phyloP scores from a whole-genome alignment of 2,113 vertebrate species.

The Tragelaphus imberbis region DNA sequence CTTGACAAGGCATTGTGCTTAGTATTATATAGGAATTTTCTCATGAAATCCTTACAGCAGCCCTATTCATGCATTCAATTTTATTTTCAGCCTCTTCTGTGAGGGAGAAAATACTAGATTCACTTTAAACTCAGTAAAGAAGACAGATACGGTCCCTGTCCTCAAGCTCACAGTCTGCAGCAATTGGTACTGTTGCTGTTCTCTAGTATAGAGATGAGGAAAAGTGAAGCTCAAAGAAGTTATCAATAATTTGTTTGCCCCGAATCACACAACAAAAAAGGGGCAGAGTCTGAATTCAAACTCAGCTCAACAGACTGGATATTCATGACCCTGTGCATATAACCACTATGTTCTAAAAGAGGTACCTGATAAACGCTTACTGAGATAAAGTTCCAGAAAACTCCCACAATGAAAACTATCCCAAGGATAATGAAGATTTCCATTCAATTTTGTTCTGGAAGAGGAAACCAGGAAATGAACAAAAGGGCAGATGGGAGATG shows the following conservation, averaged over 20 bases:
- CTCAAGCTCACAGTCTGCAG: not conserved
- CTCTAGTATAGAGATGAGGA: not conserved
- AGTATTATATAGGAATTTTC: conserved; percentile 11
- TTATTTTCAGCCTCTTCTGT: conserved; percentile 7
- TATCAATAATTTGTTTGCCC: not conserved
- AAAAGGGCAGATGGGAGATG: not conserved
- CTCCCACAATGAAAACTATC: not conserved
- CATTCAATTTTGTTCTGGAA: not conserved
- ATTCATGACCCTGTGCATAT: not conserved
- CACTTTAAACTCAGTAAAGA: not conserved
- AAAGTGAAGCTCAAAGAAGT: not conserved
- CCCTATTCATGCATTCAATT: not conserved
- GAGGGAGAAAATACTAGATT: not conserved
- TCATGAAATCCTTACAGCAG: not conserved
- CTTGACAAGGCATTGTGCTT: not conserved
- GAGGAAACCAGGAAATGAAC: not conserved
- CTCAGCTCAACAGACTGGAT: not conserved
- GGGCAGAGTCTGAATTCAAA: not conserved
- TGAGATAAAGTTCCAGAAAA: not conserved
- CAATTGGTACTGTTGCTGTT: not conserved
- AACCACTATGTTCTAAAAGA: not conserved
- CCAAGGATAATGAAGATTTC: not conserved
- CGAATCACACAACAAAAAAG: not conserved
- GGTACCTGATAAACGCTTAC: not conserved
- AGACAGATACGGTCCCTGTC: not conserved